These are phyloP conservation scores for Acropternis orthonyx DNA, from an alignment of 2,797 vertebrate species.

Conservation along the genomic window DNA sequence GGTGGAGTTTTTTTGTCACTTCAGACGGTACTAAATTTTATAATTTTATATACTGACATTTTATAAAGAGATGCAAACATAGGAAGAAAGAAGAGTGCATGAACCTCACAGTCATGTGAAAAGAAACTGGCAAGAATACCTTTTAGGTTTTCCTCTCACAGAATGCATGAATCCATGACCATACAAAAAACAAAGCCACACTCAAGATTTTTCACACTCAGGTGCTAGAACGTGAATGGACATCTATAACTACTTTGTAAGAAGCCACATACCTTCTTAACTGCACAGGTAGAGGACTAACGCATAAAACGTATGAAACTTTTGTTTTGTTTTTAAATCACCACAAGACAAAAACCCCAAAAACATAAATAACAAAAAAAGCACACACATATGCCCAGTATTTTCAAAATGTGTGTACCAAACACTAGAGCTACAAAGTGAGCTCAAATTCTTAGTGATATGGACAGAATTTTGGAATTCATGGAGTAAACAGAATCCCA, in stretches of 20 bases:
- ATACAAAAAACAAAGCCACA: background rate
- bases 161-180: background rate
- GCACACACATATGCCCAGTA: background rate
- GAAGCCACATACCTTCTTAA: background rate
- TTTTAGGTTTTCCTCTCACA: background rate
- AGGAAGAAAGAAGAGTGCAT: background rate
- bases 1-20: rapidly evolving
- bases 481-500: background rate
- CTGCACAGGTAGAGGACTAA: background rate
- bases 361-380: background rate
- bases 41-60: background rate
- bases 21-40: background rate
- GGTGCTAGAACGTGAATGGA: background rate
- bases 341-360: background rate
- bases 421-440: background rate
- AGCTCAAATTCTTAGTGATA: background rate
- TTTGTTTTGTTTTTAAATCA: background rate
- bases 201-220: background rate
- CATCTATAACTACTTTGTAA: background rate
- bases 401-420: background rate
- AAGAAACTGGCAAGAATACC: background rate
- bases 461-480: background rate
- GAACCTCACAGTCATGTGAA: background rate
- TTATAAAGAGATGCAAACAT: background rate
- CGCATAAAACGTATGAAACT: background rate